Evolutionary conservation across 2,113 vertebrate species (phyloP), one percentile per base, ranked within the genome.

Genomic region (Herpetotheres cachinnans): DNA sequence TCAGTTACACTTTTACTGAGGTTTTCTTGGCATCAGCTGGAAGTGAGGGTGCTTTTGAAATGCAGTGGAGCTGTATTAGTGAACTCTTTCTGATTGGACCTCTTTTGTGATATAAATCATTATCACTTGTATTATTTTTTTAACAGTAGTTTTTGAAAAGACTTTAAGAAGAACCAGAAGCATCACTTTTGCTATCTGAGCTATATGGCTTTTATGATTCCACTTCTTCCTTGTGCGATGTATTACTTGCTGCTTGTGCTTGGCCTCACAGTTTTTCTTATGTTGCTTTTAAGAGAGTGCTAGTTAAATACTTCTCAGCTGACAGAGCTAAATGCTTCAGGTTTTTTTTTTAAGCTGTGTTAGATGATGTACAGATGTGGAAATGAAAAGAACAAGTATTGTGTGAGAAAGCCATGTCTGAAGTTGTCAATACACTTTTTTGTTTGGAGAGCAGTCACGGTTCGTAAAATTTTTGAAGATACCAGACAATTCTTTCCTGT

Each of bases 341-440:
- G n/a, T n/a, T 14, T 50, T 81, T 77, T 89, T 93, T 80, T 76
- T 10, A 77, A 90, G 36, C 65, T 79, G 16, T 84, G 44, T 74
- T 89, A 90, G 81, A 84, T 97, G 91, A 65, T 72, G 72, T 89
- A 44, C 94, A 91, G 94, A 86, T 96, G 82, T 92, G 91, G 86
- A 76, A 95, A 65, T 86, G 58, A 95, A 91, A 91, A 84, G 86
- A 71, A 55, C 58, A 67, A 90, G 67, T 47, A 81, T 42, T 90
- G 52, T 92, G 52, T 67, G 90, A 83, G 59, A 81, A 67, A 93
- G 56, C 91, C 58, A 6, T 44, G 86, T 91, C 58, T 89, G 77
- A 86, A 89, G 24, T 27, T 73, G 72, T 94, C 85, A 82, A 12
- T 94, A 24, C 22, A 32, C 66, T 61, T 74, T 82, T 79, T 44